Evolutionary conservation across 2,888 invertebrate species (phyloP).

Genomic region (Cremastinae sp.): DNA sequence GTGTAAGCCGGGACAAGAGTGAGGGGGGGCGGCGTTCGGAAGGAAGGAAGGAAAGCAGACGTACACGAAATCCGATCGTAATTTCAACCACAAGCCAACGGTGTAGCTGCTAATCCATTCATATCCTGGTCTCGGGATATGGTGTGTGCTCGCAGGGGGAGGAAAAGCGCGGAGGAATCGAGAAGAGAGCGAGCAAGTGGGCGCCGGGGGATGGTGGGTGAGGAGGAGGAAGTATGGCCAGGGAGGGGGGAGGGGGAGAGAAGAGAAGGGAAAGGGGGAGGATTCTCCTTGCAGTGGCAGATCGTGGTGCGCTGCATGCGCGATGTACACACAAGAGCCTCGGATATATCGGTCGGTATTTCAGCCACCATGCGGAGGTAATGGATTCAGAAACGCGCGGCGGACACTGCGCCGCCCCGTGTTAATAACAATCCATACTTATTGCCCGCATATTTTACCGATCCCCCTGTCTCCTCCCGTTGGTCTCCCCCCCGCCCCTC

Average conservation of each 20-base stretch:
- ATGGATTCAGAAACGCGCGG: constrained; percentile 81
- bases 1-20: constrained; percentile 13
- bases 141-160: constrained; percentile 56
- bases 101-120: constrained; percentile 79
- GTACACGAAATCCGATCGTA: constrained; percentile 78
- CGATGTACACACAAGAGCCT: constrained; percentile 76
- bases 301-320: constrained; percentile 47
- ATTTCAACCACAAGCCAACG: constrained; percentile 75
- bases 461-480: constrained; percentile 73
- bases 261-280: constrained; percentile 10
- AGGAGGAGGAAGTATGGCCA: too few relatives aligned
- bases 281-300: constrained; percentile 50
- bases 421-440: constrained; percentile 81
- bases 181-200: too few relatives aligned
- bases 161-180: too few relatives aligned
- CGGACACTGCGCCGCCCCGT: constrained; percentile 80
- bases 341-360: constrained; percentile 80
- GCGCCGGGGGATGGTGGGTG: neutral
- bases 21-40: too few relatives aligned
- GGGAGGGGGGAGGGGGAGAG: too few relatives aligned
- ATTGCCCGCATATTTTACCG: constrained; percentile 81
- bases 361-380: constrained; percentile 81
- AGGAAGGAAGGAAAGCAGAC: constrained; percentile 54
- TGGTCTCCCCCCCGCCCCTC: constrained; percentile 72
- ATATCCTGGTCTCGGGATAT: constrained; percentile 70